Conservation (phyloP, 2,888 invertebrate species). For the Melanargia galathea region DNA sequence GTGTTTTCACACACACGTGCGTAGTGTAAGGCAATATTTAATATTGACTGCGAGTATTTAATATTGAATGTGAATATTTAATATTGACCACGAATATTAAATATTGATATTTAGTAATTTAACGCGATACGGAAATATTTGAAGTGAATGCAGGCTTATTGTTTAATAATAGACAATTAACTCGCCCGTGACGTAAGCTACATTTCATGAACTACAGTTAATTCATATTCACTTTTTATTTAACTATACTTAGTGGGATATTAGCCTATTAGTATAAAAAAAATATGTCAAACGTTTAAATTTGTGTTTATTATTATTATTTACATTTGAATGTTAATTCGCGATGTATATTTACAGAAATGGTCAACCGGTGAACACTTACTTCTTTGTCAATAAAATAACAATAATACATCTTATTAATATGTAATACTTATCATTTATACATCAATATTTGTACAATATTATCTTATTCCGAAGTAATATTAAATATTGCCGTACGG, state of each 20-base stretch:
- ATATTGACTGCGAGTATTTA: background rate
- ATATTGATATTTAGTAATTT: too few species aligned
- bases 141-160: too few species aligned
- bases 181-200: too few species aligned
- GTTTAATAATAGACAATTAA: too few species aligned
- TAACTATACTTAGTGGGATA: background rate
- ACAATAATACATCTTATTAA: background rate
- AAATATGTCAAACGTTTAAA: background rate
- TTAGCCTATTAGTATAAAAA: background rate
- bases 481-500: slow-evolving; percentile 20
- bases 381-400: background rate
- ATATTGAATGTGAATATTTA: background rate
- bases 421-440: background rate
- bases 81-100: too few species aligned
- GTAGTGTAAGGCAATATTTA: slow-evolving; percentile 3
- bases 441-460: slow-evolving; percentile 2
- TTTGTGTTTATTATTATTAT: background rate
- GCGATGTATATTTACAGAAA: background rate
- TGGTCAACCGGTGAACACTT: background rate
- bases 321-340: background rate
- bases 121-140: too few species aligned
- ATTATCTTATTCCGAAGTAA: background rate
- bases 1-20: background rate
- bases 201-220: too few species aligned
- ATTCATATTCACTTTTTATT: background rate